Evolutionary conservation across 2,113 vertebrate genomes (phyloP).

Genomic region (Alosa alosa): DNA sequence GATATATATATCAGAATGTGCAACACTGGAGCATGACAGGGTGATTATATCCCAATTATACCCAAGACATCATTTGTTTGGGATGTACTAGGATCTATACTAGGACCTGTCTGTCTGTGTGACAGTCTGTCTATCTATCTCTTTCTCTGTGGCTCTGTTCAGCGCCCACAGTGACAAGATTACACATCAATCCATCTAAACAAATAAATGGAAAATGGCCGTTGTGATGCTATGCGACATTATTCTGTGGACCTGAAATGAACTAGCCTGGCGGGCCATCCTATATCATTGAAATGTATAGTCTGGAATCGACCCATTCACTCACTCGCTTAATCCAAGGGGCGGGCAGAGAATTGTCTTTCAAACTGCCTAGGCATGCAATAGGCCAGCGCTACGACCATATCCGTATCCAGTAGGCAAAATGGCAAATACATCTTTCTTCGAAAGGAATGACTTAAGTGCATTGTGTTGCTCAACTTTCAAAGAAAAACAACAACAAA

Average conservation of each 20-base stretch:
- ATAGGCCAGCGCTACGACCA: too few species aligned
- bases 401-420: too few species aligned
- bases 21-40: not conserved
- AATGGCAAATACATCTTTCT: too few species aligned
- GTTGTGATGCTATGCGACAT: not conserved
- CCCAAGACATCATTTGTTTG: not conserved
- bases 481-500: too few species aligned
- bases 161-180: not conserved
- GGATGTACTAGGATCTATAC: not conserved
- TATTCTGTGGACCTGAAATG: not conserved
- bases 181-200: not conserved
- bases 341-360: too few species aligned
- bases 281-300: too few species aligned
- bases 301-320: too few species aligned
- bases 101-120: not conserved
- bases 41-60: not conserved
- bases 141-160: not conserved
- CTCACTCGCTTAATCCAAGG: too few species aligned
- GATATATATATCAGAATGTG: not conserved
- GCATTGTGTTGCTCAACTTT: too few species aligned
- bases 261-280: too few species aligned
- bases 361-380: too few species aligned
- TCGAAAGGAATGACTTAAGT: too few species aligned
- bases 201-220: not conserved
- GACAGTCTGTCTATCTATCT: not conserved